Evolutionary conservation across 2,888 invertebrate genomes (phyloP).

Genomic region (Tetramorium bicarinatum): DNA sequence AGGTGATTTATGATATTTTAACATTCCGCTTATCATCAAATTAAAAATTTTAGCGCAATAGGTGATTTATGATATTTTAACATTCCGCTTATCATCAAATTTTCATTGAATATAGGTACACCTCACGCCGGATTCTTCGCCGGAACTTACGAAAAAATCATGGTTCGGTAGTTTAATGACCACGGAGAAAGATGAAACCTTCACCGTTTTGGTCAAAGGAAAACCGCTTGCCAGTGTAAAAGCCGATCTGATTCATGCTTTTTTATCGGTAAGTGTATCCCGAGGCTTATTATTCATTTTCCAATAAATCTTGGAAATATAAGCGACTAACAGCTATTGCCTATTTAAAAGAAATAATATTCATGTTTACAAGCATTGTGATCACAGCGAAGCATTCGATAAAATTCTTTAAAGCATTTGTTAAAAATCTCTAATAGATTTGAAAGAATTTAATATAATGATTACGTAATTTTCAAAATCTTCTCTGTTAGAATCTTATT

Average conservation of each 20-base stretch:
- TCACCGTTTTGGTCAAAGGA: slow-evolving; percentile 98
- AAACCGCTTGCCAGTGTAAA: slow-evolving; percentile 98
- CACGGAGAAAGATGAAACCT: slow-evolving; percentile 98
- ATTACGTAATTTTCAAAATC: not conserved
- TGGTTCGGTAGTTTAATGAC: slow-evolving; percentile 99
- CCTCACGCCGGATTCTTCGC: slow-evolving; percentile 97
- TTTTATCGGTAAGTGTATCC: slow-evolving; percentile 94
- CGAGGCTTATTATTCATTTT: not conserved
- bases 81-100: not conserved
- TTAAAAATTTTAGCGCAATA: not conserved
- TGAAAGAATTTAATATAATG: not conserved
- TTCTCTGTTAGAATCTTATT: slow-evolving; percentile 5
- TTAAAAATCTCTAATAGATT: not conserved
- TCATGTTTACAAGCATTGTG: not conserved
- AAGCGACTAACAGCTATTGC: not conserved
- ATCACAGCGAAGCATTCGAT: not conserved
- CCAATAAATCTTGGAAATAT: not conserved
- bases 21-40: not conserved
- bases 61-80: not conserved
- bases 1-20: not conserved
- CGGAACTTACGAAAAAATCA: slow-evolving; percentile 98
- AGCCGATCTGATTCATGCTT: slow-evolving; percentile 99
- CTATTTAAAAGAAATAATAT: not conserved
- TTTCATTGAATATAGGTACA: slow-evolving; percentile 90
- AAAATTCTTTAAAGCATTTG: not conserved